Conservation (phyloP, 2,888 invertebrate species). For the Agrotis clavis region DNA sequence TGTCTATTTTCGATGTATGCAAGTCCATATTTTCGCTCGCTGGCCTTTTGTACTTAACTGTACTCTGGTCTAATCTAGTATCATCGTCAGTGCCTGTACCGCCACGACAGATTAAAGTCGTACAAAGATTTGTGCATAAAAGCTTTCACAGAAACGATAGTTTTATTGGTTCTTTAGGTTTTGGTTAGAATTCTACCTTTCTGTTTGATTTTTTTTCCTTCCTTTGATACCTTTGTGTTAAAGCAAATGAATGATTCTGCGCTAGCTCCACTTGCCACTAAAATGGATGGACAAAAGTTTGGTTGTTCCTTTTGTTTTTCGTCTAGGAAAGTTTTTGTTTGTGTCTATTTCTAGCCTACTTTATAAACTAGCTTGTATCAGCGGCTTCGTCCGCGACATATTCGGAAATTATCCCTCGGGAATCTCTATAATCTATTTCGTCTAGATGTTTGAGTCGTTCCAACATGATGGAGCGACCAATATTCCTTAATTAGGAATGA, state of each 20-base stretch:
- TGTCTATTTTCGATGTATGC: background rate
- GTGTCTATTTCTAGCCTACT: too few species aligned
- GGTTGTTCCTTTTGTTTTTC: background rate
- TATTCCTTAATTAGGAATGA: too few species aligned
- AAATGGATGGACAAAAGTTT: conserved; percentile 5
- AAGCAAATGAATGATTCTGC: conserved; percentile 14
- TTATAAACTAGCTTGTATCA: too few species aligned
- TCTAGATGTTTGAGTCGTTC: too few species aligned
- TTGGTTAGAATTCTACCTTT: conserved; percentile 27
- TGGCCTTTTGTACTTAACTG: background rate
- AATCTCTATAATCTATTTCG: too few species aligned
- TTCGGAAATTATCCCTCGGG: too few species aligned
- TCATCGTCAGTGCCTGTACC: conserved; percentile 13
- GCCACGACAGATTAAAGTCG: conserved; percentile 31
- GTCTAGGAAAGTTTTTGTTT: background rate
- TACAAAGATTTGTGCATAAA: background rate
- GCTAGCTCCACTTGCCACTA: background rate
- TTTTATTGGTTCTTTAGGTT: conserved; percentile 3
- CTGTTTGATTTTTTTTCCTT: background rate
- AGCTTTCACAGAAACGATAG: too few species aligned
- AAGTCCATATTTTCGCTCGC: background rate
- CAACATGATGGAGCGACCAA: too few species aligned
- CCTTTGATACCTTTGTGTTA: conserved; percentile 20
- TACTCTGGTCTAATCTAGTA: conserved; percentile 19
- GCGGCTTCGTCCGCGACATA: too few species aligned